phyloP scores from a whole-genome alignment of 2,888 invertebrate genomes.

The Cyclophora punctaria region DNA sequence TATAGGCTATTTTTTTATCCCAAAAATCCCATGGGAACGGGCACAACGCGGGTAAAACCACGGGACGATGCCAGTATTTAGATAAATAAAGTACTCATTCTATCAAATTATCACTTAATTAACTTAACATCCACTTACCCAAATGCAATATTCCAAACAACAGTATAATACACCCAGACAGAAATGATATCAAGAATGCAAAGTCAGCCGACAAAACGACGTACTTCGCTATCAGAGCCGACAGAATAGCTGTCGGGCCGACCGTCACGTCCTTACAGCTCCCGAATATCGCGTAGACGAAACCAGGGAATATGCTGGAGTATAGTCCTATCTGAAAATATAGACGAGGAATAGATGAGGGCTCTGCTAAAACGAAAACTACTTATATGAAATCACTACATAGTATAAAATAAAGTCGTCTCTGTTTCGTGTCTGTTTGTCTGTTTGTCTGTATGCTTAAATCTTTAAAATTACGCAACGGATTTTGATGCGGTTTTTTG shows the following conservation, averaged over 20 bases:
- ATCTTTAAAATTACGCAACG: no score
- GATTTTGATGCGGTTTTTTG: no score
- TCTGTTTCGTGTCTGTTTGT: no score
- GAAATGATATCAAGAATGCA: constrained; percentile 81
- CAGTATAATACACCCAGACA: constrained; percentile 83
- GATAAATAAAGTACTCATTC: no score
- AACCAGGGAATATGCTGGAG: constrained; percentile 93
- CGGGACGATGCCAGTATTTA: no score
- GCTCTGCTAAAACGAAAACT: not conserved
- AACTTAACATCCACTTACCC: constrained; percentile 35
- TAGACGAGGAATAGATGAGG: not conserved
- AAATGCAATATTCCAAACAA: constrained; percentile 83
- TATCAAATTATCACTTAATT: no score
- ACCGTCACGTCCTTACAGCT: constrained; percentile 86
- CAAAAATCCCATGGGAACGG: no score
- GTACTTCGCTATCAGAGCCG: constrained; percentile 84
- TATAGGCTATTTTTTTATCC: no score
- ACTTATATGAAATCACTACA: no score
- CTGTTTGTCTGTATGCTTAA: no score
- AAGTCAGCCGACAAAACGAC: constrained; percentile 80
- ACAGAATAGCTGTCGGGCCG: constrained; percentile 93
- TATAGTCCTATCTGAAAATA: constrained; percentile 85
- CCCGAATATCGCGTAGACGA: constrained; percentile 90
- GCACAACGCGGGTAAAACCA: no score
- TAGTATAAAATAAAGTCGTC: no score